Evolutionary conservation across 1,140 invertebrate genomes (phyloP), one percentile per base, ranked within the genome.

Genomic region (Procambarus virginalis): DNA sequence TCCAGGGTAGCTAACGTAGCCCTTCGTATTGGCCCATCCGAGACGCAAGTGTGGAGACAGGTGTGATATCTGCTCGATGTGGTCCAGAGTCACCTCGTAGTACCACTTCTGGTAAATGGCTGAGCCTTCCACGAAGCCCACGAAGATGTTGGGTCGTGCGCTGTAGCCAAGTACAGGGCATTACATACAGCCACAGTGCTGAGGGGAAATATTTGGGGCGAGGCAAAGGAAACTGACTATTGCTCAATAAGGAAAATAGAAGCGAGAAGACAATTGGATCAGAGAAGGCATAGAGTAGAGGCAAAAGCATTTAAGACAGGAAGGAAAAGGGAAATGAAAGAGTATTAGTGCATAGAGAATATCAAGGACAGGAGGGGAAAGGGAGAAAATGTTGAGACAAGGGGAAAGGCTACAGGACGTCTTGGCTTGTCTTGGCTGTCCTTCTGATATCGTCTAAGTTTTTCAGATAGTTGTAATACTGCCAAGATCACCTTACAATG

Each of bases 71-170:
- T 97, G 91, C 94, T 99, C 98, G 91, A 99, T 97, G 93, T 99
- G 98, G 94, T 99, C 99, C 92, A 99, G 96, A 2, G 98, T 99
- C 0, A 99, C 97, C 94, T 99, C 99, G 94, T 98, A 99, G 94
- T 99, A 99, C 99, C 99, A 99, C 93, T 98, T 99, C 93, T 98
- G 97, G 94, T 99, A 99, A 93, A 99, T 97, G 0, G 98, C 97
- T 0, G 98, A 99, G 0, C 98, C 98, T 93, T 98, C 98, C n/a
- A 99, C 98, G 91, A 98, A 96, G 2, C 99, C 99, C 49, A 99
- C 98, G 94, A 98, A 99, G 92, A 99, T 99, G 94, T 99, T 99
- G 12, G 99, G 99, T 73, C 98, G 96, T 77, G 99, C 96, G 93
- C 99, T 99, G 94, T 64, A 95, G 94, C 48, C 51, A 86, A 12